Conservation (phyloP, 2,113 vertebrate species). For the Typhlomys cinereus region DNA sequence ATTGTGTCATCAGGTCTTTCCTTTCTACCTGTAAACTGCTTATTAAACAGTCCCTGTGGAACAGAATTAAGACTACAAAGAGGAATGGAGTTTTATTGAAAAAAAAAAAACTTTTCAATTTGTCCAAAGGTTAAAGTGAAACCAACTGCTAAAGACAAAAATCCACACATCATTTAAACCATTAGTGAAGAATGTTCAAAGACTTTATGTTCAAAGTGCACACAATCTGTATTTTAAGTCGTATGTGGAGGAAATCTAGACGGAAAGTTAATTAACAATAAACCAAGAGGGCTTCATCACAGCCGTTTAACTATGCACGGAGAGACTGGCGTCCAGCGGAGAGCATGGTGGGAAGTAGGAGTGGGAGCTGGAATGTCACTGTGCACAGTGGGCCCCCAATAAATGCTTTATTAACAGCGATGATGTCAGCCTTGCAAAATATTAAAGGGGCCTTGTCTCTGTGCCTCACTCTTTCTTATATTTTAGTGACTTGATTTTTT, state of each 20-base stretch:
- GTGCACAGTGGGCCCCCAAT: slow-evolving; percentile 65
- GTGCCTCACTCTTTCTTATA: slow-evolving; percentile 40
- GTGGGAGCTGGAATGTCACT: slow-evolving; percentile 39
- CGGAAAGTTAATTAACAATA: slow-evolving; percentile 78
- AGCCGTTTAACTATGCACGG: slow-evolving; percentile 48
- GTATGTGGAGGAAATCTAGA: slow-evolving; percentile 65
- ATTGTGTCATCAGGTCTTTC: slow-evolving; percentile 73
- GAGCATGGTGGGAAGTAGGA: slow-evolving; percentile 12
- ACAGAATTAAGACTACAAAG: slow-evolving; percentile 76
- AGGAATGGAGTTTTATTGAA: slow-evolving; percentile 62
- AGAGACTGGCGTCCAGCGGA: slow-evolving; percentile 64
- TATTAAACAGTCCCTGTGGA: slow-evolving; percentile 70
- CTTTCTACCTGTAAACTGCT: slow-evolving; percentile 72
- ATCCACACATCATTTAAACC: slow-evolving; percentile 77
- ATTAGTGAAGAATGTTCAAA: slow-evolving; percentile 76
- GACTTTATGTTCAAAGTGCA: slow-evolving; percentile 74
- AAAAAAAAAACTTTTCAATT: slow-evolving; percentile 72
- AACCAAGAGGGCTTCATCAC: slow-evolving; percentile 61
- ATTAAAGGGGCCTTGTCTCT: slow-evolving; percentile 54
- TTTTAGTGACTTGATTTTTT: slow-evolving; percentile 35
- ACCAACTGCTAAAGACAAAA: slow-evolving; percentile 72
- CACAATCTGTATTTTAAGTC: slow-evolving; percentile 75
- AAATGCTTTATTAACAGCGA: slow-evolving; percentile 72
- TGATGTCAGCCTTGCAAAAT: slow-evolving; percentile 72
- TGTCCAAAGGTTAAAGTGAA: slow-evolving; percentile 78